A percentile compares a stretch with the other conserved stretches of the same genome.
Conservation (phyloP, 2,888 invertebrate genomes). For the Acanthosepion pharaonis region DNA sequence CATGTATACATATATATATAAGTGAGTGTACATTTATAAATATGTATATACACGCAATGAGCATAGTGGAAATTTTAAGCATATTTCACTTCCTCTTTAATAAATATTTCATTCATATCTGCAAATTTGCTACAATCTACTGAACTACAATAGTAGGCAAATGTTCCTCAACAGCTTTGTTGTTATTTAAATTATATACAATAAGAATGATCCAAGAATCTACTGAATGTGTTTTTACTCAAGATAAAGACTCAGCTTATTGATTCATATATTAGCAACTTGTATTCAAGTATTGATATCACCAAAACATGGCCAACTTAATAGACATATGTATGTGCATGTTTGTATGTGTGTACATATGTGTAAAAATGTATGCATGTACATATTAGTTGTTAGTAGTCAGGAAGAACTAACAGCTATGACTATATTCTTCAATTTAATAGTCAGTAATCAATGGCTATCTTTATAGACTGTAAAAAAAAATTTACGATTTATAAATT, state of each 20-base stretch:
- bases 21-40: background rate
- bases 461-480: background rate
- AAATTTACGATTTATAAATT: background rate
- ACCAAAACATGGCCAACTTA: background rate
- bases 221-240: background rate
- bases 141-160: background rate
- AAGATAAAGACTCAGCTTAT: background rate
- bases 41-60: background rate
- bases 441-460: background rate
- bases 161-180: background rate
- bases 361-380: background rate
- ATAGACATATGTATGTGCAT: background rate
- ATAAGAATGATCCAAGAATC: background rate
- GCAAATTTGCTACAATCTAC: background rate
- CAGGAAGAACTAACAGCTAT: background rate
- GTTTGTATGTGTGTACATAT: background rate
- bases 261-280: background rate
- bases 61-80: background rate
- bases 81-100: background rate
- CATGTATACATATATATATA: slow-evolving; percentile 25
- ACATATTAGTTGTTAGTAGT: background rate
- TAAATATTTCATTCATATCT: background rate
- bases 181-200: background rate
- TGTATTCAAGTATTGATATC: background rate
- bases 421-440: background rate